Base-by-base conservation (phyloP, 2,113 vertebrate genomes). In the Anseranas semipalmata region DNA sequence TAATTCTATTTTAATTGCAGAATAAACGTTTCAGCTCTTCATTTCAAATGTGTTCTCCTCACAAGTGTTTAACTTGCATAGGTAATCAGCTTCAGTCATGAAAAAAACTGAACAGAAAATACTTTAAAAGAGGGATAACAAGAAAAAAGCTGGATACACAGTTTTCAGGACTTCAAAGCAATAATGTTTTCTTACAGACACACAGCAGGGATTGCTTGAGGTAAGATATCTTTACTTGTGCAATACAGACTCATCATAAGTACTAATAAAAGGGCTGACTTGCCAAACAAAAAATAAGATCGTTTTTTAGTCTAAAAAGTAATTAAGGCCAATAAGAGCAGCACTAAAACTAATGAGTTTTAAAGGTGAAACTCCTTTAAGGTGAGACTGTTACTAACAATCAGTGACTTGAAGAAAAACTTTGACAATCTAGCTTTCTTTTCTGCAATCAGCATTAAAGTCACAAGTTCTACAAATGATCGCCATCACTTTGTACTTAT, bases 121-220 rank as follows among this genome's bases (percentile, higher is more conserved):
- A n/a, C 55, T 92, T 77, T 41, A 35, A 72, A 90, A 74, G 24
- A 62, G 12, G 45, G 21, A 71, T 85, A 80, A 85, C 18, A 46
- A 71, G 71, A 87, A 91, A 91, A 96, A 90, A 89, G 93, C 88
- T 79, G 50, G 65, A 84, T 95, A 74, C 21, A 73, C 41, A 90
- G 24, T 92, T 96, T 90, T 95, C 33, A 25, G 43, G 55, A 95
- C 92, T 96, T 96, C 95, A 96, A 96, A 97, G 85, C 27, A 84
- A 59, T 63, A 84, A 59, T 63, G 21, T 78, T 88, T 95, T 83
- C 79, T 74, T 94, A 79, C 58, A 89, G 90, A 85, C 7, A 50
- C 91, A 88, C 59, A 97, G 85, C 73, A 77, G 79, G 62, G 83
- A 89, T 90, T 87, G 81, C 88, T 90, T n/a, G 80, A 94, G 93